Conservation (phyloP, 2,888 invertebrate genomes). For the Bellardia pandia region DNA sequence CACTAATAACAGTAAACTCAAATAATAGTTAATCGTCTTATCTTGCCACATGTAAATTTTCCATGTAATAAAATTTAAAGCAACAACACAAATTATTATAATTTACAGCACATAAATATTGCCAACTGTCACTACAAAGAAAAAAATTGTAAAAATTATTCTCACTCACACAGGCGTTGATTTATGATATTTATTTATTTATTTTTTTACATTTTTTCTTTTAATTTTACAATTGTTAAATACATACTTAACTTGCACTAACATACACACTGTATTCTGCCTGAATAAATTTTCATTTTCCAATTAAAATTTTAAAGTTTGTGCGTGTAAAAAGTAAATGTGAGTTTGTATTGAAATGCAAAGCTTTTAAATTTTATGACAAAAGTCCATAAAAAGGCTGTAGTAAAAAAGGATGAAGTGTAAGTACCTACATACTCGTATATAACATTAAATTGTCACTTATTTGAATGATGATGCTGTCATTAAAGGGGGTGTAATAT, state of each 20-base stretch:
- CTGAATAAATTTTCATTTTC: not conserved
- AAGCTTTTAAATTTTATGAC: constrained; percentile 31
- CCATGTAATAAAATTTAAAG: not conserved
- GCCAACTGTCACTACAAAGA: not conserved
- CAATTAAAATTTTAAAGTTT: constrained; percentile 8
- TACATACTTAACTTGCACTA: not conserved
- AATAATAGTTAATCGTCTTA: not conserved
- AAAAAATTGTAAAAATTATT: not conserved
- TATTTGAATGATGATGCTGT: not conserved
- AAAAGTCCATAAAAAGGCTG: not conserved
- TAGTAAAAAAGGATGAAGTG: not conserved
- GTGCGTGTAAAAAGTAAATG: not conserved
- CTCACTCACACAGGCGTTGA: not conserved
- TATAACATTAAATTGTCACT: not conserved
- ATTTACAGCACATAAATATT: constrained; percentile 1
- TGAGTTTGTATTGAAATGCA: not conserved
- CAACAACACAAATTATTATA: not conserved
- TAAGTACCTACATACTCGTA: not conserved
- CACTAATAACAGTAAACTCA: not conserved
- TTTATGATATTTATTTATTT: constrained; percentile 10
- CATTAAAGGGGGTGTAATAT: not conserved
- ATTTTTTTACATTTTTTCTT: not conserved
- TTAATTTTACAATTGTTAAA: not conserved
- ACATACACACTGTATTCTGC: not conserved
- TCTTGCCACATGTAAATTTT: not conserved